A percentile compares a stretch with the other conserved stretches of the same genome.
These are phyloP conservation scores for Tautogolabrus adspersus DNA, from an alignment of 2,113 vertebrate species.

Conservation along the genomic window DNA sequence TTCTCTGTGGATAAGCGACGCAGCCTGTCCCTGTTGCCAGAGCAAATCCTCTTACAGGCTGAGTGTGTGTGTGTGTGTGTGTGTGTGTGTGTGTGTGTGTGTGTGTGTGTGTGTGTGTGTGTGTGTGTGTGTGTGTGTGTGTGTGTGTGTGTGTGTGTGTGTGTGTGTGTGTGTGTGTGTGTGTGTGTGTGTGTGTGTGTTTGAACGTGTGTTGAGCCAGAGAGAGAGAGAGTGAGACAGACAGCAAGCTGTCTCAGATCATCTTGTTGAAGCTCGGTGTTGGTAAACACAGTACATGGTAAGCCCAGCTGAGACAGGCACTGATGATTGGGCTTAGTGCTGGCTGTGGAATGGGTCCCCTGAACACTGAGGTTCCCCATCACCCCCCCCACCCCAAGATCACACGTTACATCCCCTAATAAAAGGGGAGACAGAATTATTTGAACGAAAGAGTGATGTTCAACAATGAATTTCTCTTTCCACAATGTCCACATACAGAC, in stretches of 20 bases:
- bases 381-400: too few relatives aligned
- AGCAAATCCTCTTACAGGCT: constrained; percentile 76
- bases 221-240: constrained; percentile 20
- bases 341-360: constrained; percentile 53
- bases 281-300: constrained; percentile 76
- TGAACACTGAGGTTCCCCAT: constrained; percentile 26
- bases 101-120: constrained; percentile 36
- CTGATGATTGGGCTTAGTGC: constrained; percentile 69
- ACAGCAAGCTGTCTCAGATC: constrained; percentile 68
- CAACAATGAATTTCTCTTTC: too few relatives aligned
- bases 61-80: constrained; percentile 34
- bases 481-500: too few relatives aligned
- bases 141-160: constrained; percentile 31
- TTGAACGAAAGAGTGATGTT: too few relatives aligned
- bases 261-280: constrained; percentile 70
- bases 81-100: constrained; percentile 36
- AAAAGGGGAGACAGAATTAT: too few relatives aligned
- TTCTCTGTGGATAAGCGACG: constrained; percentile 54
- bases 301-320: constrained; percentile 72
- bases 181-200: constrained; percentile 30
- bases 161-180: constrained; percentile 37
- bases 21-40: constrained; percentile 55
- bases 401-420: too few relatives aligned
- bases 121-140: constrained; percentile 42
- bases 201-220: too few relatives aligned